These are phyloP conservation scores for Achroia grisella DNA, from an alignment of 1,140 invertebrate species.

Conservation along the genomic window DNA sequence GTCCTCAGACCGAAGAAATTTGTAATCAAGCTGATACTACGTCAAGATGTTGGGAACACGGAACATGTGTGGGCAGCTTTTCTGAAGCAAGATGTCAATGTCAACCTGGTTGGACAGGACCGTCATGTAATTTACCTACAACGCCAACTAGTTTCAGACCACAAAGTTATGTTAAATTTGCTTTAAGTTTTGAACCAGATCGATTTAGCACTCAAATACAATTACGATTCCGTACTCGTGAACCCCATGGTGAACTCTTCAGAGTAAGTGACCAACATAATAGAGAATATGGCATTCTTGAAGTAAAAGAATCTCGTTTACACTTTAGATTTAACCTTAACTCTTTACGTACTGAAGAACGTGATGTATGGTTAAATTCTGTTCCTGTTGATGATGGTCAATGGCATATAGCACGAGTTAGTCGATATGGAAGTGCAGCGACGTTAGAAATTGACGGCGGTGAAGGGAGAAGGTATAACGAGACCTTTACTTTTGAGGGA, in stretches of 20 bases:
- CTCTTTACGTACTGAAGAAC: constrained; percentile 90
- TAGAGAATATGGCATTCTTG: constrained; percentile 94
- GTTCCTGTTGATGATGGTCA: constrained; percentile 96
- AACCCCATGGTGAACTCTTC: constrained; percentile 93
- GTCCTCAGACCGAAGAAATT: constrained; percentile 91
- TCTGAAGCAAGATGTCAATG: constrained; percentile 93
- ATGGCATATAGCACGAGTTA: constrained; percentile 95
- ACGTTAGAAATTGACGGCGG: constrained; percentile 95
- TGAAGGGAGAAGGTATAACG: constrained; percentile 95
- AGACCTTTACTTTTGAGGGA: constrained; percentile 92
- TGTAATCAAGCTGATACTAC: constrained; percentile 88
- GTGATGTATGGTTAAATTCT: constrained; percentile 91
- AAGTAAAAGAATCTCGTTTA: constrained; percentile 93
- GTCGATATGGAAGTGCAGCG: constrained; percentile 94
- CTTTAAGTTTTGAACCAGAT: constrained; percentile 94
- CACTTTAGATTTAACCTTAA: constrained; percentile 96
- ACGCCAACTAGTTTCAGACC: constrained; percentile 92
- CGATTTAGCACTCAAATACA: constrained; percentile 94
- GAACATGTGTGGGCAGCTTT: constrained; percentile 93
- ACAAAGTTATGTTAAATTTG: constrained; percentile 96
- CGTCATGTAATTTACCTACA: constrained; percentile 87
- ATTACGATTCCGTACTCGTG: constrained; percentile 92
- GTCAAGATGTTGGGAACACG: constrained; percentile 91
- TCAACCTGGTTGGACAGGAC: constrained; percentile 92
- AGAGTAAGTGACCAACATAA: constrained; percentile 95